Percentiles rank a stretch among this genome's conserved stretches.
Conservation (phyloP, 2,797 vertebrate genomes). For the Pangasius mekongensis region DNA sequence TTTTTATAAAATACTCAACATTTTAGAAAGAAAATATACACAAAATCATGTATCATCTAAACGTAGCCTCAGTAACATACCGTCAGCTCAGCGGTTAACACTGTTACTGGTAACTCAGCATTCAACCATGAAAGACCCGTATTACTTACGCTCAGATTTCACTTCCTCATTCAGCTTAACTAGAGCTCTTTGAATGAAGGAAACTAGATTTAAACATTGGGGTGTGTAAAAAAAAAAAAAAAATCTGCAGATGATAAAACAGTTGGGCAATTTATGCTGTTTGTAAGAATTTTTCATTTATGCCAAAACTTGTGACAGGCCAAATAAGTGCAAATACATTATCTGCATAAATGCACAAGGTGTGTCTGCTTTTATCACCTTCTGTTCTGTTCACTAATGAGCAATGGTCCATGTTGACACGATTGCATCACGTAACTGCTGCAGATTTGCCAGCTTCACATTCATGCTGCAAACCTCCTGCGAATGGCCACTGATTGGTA, state of each 20-base stretch:
- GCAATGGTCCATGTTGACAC: not conserved
- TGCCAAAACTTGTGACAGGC: not conserved
- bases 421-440: not conserved
- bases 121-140: not conserved
- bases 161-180: not conserved
- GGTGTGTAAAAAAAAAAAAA: not conserved
- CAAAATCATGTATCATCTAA: not conserved
- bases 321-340: not conserved
- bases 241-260: not conserved
- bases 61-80: not conserved
- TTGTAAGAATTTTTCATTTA: not conserved
- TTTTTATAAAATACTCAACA: not conserved
- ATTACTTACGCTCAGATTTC: not conserved
- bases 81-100: not conserved
- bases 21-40: not conserved
- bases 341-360: constrained; percentile 32
- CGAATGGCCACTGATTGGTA: no score
- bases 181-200: not conserved
- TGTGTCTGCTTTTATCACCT: not conserved
- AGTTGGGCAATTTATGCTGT: not conserved
- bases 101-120: not conserved
- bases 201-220: not conserved
- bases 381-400: not conserved
- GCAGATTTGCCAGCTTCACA: not conserved
- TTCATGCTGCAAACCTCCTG: no score